These are phyloP conservation scores for Paralichthys olivaceus DNA, from an alignment of 2,113 vertebrate species.

Conservation along the genomic window DNA sequence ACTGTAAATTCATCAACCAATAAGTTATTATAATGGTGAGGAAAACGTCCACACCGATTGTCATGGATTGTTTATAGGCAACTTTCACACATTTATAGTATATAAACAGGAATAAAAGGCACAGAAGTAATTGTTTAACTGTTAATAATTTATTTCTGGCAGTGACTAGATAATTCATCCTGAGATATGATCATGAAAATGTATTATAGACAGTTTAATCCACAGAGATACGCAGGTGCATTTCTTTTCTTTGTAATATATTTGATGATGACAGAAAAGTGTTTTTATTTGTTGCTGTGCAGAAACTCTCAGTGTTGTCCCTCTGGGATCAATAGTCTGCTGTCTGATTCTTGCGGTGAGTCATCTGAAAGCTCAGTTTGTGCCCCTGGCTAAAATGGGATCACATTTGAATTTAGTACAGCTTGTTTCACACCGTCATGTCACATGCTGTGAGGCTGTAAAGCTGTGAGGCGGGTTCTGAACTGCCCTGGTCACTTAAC, in stretches of 20 bases:
- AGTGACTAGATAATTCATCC: too few species aligned
- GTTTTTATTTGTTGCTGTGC: not conserved
- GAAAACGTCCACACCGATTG: too few species aligned
- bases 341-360: constrained; percentile 47
- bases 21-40: too few species aligned
- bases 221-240: not conserved
- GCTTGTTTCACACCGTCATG: constrained; percentile 23
- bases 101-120: too few species aligned
- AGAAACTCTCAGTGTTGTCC: constrained; percentile 15
- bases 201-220: too few species aligned
- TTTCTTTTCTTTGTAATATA: not conserved
- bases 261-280: not conserved
- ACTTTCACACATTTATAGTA: too few species aligned
- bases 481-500: not conserved
- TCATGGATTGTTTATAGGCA: too few species aligned
- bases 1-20: too few species aligned
- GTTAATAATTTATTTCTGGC: too few species aligned
- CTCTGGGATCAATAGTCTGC: constrained; percentile 49
- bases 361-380: constrained; percentile 61
- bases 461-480: constrained; percentile 11
- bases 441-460: constrained; percentile 53
- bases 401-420: constrained; percentile 48
- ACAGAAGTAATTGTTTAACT: too few species aligned
- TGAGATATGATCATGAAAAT: too few species aligned
- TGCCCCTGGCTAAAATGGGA: constrained; percentile 41